Evolutionary conservation across 2,113 vertebrate species (phyloP).

Genomic region (Sturnira hondurensis): DNA sequence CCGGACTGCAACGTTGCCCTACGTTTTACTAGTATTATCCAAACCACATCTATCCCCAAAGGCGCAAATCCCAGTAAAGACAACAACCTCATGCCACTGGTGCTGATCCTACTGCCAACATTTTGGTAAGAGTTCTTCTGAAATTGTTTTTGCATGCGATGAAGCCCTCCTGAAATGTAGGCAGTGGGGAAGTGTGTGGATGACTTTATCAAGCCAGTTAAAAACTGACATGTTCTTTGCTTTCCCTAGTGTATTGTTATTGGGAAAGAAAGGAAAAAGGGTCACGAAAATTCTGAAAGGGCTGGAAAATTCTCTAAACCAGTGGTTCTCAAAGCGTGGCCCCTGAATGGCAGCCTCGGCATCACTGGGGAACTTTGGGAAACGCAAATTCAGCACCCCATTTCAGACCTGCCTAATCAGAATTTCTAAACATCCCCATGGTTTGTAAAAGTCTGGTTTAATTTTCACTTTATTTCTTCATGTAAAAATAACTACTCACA

Average conservation of each 20-base stretch:
- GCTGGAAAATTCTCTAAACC: background rate
- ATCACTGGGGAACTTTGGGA: background rate
- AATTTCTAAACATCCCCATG: background rate
- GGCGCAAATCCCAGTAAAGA: background rate
- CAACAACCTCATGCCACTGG: background rate
- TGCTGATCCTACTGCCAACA: background rate
- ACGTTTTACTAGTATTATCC: background rate
- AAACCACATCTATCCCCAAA: background rate
- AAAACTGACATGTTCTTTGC: background rate
- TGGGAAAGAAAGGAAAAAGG: background rate
- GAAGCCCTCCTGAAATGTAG: background rate
- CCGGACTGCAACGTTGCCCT: background rate
- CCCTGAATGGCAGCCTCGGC: background rate
- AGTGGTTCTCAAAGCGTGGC: background rate
- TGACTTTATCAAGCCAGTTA: background rate
- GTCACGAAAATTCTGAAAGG: background rate
- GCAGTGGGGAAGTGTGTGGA: background rate
- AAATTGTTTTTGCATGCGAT: background rate
- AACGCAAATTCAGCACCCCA: background rate
- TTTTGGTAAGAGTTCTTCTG: background rate
- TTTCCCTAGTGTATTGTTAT: background rate
- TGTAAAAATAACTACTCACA: slow-evolving; percentile 34
- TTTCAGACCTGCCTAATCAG: background rate
- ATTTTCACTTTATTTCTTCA: slow-evolving; percentile 22
- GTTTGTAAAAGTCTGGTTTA: background rate